Conservation (phyloP, 1,140 invertebrate genomes). For the Drosophila dunni region DNA sequence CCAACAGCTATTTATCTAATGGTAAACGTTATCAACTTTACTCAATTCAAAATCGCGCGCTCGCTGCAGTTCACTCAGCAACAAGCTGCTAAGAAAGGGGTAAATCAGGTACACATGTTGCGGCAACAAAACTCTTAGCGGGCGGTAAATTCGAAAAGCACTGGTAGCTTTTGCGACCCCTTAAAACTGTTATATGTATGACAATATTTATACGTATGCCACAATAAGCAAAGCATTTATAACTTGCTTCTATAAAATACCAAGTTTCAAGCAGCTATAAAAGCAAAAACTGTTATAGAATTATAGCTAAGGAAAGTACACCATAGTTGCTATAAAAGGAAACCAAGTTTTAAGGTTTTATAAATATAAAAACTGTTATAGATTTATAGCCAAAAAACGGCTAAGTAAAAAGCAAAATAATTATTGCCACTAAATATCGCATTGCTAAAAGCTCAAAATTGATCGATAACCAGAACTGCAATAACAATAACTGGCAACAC, state of each 20-base stretch:
- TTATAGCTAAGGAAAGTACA: neutral
- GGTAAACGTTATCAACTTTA: neutral
- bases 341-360: neutral
- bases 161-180: neutral
- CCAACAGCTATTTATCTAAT: neutral
- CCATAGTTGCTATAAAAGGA: neutral
- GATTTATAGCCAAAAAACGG: neutral
- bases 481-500: no score
- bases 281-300: neutral
- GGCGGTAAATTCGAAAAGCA: conserved; percentile 3
- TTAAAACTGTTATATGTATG: conserved; percentile 10
- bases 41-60: conserved; percentile 11
- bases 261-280: neutral
- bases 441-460: no score
- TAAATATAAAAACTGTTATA: neutral
- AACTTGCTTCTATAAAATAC: neutral
- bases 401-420: neutral
- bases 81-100: conserved; percentile 25
- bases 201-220: neutral
- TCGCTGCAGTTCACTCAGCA: neutral
- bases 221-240: neutral
- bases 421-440: neutral
- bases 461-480: no score
- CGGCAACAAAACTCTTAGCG: neutral
- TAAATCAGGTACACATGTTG: conserved; percentile 1